These are phyloP conservation scores for Dichetophora obliterata DNA, from an alignment of 2,888 invertebrate genomes.

Conservation along the genomic window DNA sequence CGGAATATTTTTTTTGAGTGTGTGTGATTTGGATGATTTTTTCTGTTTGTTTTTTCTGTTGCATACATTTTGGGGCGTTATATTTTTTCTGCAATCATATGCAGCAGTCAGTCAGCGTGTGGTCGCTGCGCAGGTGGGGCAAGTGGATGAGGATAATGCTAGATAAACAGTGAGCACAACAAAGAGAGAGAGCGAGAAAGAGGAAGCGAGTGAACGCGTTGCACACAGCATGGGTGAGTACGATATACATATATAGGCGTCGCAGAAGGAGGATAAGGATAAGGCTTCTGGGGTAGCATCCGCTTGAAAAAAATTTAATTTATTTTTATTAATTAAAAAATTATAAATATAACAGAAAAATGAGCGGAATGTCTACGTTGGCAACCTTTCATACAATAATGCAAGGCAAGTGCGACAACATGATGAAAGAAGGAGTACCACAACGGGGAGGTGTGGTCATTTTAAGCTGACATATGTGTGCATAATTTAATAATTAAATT, in stretches of 20 bases:
- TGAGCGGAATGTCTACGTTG: constrained; percentile 17
- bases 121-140: not conserved
- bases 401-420: not conserved
- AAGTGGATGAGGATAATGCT: not conserved
- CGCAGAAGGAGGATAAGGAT: not conserved
- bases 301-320: constrained; percentile 24
- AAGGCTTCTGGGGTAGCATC: not conserved
- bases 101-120: constrained; percentile 8
- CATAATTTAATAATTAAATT: constrained; percentile 34
- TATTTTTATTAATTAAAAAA: constrained; percentile 39
- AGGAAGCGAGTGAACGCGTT: not conserved
- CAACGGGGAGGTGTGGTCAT: not conserved
- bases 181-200: not conserved
- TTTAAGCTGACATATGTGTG: constrained; percentile 31
- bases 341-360: constrained; percentile 32
- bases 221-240: not conserved
- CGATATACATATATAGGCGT: no score
- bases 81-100: constrained; percentile 28
- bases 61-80: constrained; percentile 33
- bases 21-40: constrained; percentile 7
- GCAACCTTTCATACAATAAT: constrained; percentile 11
- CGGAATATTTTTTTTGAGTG: constrained; percentile 14
- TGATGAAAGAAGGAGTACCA: not conserved
- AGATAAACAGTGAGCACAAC: not conserved
- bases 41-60: constrained; percentile 16